Evolutionary conservation across 2,888 invertebrate species (phyloP).

Genomic region (Tubulanus polymorphus): DNA sequence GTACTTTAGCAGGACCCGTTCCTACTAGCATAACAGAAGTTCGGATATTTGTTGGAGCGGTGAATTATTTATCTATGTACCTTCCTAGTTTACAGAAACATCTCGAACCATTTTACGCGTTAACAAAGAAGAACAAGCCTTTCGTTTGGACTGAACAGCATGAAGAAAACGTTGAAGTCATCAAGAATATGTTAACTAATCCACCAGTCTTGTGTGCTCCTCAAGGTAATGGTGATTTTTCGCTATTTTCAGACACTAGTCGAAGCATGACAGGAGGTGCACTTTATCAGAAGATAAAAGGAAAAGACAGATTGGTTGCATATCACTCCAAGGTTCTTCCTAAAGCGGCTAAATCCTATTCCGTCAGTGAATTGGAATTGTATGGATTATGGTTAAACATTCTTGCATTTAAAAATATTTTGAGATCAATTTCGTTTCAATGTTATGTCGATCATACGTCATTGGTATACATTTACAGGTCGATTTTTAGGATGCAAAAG

Average conservation of each 20-base stretch:
- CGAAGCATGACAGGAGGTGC: no score
- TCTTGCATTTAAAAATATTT: background rate
- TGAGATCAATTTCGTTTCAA: background rate
- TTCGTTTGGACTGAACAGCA: background rate
- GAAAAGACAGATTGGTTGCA: no score
- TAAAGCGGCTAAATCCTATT: background rate
- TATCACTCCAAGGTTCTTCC: background rate
- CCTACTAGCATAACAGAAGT: background rate
- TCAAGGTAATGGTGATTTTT: background rate
- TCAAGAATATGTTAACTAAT: background rate
- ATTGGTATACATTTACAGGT: background rate
- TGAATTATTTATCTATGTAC: background rate
- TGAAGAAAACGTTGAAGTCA: background rate
- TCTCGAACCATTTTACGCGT: background rate
- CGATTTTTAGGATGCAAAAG: background rate
- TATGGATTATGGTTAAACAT: background rate
- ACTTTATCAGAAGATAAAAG: no score
- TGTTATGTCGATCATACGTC: background rate
- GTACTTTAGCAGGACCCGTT: no score
- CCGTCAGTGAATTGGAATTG: constrained; percentile 1
- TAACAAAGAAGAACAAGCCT: background rate
- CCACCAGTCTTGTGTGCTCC: constrained; percentile 1
- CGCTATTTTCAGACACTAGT: no score
- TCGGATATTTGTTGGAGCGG: background rate
- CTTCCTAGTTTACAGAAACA: background rate